phyloP scores from a whole-genome alignment of 2,888 invertebrate genomes.

The Polylopha cassiicola region DNA sequence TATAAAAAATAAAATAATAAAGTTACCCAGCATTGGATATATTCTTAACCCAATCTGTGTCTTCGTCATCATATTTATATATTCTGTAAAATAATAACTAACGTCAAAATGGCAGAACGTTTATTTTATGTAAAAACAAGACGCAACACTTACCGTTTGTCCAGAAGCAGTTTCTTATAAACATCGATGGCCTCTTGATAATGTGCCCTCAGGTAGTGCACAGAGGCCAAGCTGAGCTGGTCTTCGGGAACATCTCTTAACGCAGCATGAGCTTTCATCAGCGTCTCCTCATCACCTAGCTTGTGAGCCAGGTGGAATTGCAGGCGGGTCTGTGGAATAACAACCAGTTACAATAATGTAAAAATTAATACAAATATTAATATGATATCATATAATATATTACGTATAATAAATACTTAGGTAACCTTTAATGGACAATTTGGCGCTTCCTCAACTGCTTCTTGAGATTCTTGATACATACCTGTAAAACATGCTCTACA shows the following conservation, averaged over 20 bases:
- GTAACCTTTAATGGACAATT: conserved; percentile 78
- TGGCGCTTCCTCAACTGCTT: conserved; percentile 80
- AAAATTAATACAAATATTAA: background rate
- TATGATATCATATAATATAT: background rate
- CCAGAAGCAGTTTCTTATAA: conserved; percentile 93
- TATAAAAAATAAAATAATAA: conserved; percentile 15
- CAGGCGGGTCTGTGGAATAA: conserved; percentile 81
- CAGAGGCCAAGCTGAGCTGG: conserved; percentile 95
- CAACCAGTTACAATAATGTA: too few relatives aligned
- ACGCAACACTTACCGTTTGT: conserved; percentile 83
- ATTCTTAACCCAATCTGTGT: conserved; percentile 59
- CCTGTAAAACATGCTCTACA: conserved; percentile 61
- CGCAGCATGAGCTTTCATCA: conserved; percentile 90
- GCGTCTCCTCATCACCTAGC: conserved; percentile 88
- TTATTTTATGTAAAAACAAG: background rate
- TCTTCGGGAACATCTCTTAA: conserved; percentile 94
- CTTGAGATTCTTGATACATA: conserved; percentile 81
- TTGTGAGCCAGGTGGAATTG: conserved; percentile 97
- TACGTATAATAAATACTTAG: background rate
- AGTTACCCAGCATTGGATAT: conserved; percentile 45
- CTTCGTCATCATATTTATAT: conserved; percentile 57
- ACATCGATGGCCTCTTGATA: conserved; percentile 99
- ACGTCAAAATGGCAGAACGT: background rate
- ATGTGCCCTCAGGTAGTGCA: conserved; percentile 96
- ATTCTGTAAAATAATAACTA: conserved; percentile 45